A percentile compares a stretch with the other conserved stretches of the same genome.
Conservation (phyloP, 2,888 invertebrate species). For the Agrotis puta region DNA sequence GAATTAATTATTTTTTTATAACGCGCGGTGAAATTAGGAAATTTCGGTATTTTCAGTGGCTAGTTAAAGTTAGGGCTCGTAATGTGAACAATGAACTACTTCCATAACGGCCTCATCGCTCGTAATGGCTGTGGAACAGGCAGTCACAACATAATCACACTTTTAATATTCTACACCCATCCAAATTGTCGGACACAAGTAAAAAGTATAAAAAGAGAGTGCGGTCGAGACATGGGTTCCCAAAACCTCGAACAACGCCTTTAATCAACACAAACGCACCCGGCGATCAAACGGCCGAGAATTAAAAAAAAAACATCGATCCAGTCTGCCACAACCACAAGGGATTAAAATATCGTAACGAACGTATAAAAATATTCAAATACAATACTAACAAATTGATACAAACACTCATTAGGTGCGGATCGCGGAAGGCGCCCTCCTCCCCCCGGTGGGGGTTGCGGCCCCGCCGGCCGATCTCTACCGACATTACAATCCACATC, state of each 20-base stretch:
- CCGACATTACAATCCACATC: slow-evolving; percentile 90
- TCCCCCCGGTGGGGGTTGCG: slow-evolving; percentile 68
- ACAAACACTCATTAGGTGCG: slow-evolving; percentile 90
- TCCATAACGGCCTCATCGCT: slow-evolving; percentile 52
- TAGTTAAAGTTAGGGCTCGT: slow-evolving; percentile 50
- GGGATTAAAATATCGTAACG: slow-evolving; percentile 90
- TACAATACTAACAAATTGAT: slow-evolving; percentile 91
- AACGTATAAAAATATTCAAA: slow-evolving; percentile 90
- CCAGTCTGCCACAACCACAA: slow-evolving; percentile 82
- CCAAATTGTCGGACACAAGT: slow-evolving; percentile 61
- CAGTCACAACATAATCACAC: slow-evolving; percentile 53
- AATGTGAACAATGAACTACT: slow-evolving; percentile 53
- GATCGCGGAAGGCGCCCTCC: slow-evolving; percentile 84
- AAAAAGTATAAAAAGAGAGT: slow-evolving; percentile 66
- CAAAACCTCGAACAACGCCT: slow-evolving; percentile 78
- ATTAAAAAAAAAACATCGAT: slow-evolving; percentile 87
- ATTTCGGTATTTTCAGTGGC: slow-evolving; percentile 47
- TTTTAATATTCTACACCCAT: slow-evolving; percentile 60
- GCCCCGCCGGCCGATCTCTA: slow-evolving; percentile 78
- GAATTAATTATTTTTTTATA: slow-evolving; percentile 71
- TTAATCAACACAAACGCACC: slow-evolving; percentile 84
- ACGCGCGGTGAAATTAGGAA: slow-evolving; percentile 45
- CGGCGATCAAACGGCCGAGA: slow-evolving; percentile 84
- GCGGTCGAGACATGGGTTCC: slow-evolving; percentile 69
- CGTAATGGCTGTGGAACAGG: slow-evolving; percentile 44